Percentiles rank a stretch among this genome's conserved stretches.
These are phyloP conservation scores for Torymus auratus DNA, from an alignment of 2,888 invertebrate genomes.

Conservation along the genomic window DNA sequence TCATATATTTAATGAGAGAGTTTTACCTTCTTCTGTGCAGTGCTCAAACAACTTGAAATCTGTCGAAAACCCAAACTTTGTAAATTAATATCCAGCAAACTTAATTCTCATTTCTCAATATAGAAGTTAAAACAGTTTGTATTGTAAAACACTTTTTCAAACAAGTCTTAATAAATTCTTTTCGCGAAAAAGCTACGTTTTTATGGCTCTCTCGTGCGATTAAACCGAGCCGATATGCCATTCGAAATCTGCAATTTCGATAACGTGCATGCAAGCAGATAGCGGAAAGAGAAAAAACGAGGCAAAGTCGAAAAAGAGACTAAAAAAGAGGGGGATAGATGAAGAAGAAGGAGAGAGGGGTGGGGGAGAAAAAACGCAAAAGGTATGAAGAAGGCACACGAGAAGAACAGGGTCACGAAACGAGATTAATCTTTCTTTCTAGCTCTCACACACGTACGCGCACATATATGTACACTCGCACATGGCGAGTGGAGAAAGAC, in stretches of 20 bases:
- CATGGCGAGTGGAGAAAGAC: neutral
- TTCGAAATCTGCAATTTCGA: slow-evolving; percentile 21
- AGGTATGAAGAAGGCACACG: neutral
- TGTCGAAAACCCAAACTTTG: neutral
- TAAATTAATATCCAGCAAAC: no score
- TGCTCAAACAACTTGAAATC: no score
- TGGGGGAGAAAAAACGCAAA: slow-evolving; percentile 24
- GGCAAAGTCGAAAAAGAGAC: slow-evolving; percentile 5
- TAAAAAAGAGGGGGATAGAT: slow-evolving; percentile 16
- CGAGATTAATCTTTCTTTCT: slow-evolving; percentile 49
- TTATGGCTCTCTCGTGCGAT: no score
- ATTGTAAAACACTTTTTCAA: no score
- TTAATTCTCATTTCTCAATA: no score
- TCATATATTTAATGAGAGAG: neutral
- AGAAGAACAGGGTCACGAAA: slow-evolving; percentile 41
- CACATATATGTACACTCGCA: slow-evolving; percentile 8
- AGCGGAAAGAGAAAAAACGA: neutral
- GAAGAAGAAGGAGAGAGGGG: slow-evolving; percentile 30
- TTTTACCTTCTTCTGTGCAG: no score
- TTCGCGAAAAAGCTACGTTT: no score
- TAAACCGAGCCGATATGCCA: neutral
- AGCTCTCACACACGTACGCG: neutral
- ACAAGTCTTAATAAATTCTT: no score
- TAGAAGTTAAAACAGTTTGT: no score
- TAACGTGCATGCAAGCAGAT: slow-evolving; percentile 16